Percentiles rank a stretch among this genome's conserved stretches.
Evolutionary conservation across 2,888 invertebrate species (phyloP).

Genomic region (Harpalus rubripes): DNA sequence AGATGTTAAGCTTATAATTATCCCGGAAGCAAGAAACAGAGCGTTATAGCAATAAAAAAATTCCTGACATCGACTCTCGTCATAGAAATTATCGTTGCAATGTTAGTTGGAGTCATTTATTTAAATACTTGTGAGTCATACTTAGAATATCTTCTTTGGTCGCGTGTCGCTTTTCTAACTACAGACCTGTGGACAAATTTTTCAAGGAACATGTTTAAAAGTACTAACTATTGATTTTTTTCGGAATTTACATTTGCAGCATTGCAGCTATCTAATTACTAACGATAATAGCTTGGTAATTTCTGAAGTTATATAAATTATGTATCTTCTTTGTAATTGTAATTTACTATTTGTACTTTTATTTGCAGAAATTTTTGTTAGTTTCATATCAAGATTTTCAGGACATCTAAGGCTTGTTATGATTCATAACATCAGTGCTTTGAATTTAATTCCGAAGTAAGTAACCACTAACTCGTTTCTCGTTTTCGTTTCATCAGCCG

Average conservation of each 20-base stretch:
- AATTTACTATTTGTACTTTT: no score
- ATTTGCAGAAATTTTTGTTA: no score
- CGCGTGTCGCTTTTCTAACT: slow-evolving; percentile 36
- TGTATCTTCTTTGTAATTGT: background rate
- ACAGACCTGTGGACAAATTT: slow-evolving; percentile 22
- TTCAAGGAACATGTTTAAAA: slow-evolving; percentile 13
- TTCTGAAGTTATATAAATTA: background rate
- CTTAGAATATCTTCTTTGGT: slow-evolving; percentile 20
- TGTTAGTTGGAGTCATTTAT: slow-evolving; percentile 30
- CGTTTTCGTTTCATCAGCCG: no score
- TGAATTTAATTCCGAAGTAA: no score
- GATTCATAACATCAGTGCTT: no score
- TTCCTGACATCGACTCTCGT: background rate
- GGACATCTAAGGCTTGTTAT: no score
- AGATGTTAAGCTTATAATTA: background rate
- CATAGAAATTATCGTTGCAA: slow-evolving; percentile 30
- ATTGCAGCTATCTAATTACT: background rate
- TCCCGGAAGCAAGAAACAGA: slow-evolving; percentile 4
- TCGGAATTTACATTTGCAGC: background rate
- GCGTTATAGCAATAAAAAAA: background rate
- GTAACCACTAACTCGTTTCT: no score
- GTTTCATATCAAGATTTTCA: no score
- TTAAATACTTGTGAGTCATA: slow-evolving; percentile 33
- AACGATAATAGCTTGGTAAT: background rate
- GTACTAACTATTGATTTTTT: background rate